Base-by-base conservation (phyloP, 1,140 invertebrate species). In the Pantala flavescens region DNA sequence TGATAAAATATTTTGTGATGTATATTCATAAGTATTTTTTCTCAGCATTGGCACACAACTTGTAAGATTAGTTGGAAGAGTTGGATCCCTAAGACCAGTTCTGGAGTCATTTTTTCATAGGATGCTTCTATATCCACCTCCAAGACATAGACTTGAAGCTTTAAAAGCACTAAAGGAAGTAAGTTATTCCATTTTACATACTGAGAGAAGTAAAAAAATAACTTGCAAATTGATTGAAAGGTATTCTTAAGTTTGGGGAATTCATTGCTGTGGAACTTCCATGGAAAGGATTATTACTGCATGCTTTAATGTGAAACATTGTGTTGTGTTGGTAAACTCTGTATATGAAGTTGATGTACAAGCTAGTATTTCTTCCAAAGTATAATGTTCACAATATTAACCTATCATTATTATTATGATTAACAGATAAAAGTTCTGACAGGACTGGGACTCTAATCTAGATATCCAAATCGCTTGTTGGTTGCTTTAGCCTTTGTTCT, bases 61-160 rank as follows among this genome's bases (percentile, higher is more conserved):
- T 74, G 90, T 97, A 0, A 86, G 94, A 42, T 83, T 97, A 42
- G 92, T 96, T 5, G 95, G 95, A 0, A 90, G 90, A 74, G 90
- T 94, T 24, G 89, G 90, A 0, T 91, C 91, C 12, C 84, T 97
- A 73, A 85, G 95, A 21, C 94, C 95, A 19, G 94, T 96, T 55
- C 82, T 97, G 74, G 94, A 97, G 81, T 95, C 94, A 0, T 84
- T 97, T 1, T 97, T 96, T 81, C 94, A 97, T 83, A 86, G 94
- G 43, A 96, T 97, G 91, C 82, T 97, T 0, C 83, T 97, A 0
- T 92, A 96, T 83, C 93, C 94, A 24, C 90, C 91, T 0, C 89
- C 93, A 0, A 85, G 90, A 55, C 93, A 95, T 82, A 87, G 95
- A 49, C 84, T 93, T 7, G 94, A 97, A 80, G 91, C 94, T 0